phyloP scores from a whole-genome alignment of 2,113 vertebrate genomes.

The Jacana jacana region DNA sequence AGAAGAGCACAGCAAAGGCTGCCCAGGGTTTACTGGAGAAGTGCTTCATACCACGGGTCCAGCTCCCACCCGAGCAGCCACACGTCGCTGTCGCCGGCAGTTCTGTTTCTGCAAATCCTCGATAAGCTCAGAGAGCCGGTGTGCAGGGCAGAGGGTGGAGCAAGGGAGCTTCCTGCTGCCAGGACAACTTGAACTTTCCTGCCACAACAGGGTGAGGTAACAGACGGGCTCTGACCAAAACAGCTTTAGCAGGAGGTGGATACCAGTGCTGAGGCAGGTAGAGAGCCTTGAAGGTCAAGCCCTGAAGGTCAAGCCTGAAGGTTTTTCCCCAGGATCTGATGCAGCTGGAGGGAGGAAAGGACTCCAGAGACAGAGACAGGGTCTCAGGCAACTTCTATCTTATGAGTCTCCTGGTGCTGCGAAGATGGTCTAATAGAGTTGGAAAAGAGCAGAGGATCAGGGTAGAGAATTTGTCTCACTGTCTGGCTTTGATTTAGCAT shows the following conservation, averaged over 20 bases:
- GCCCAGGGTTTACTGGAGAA: not conserved
- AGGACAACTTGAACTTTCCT: constrained; percentile 34
- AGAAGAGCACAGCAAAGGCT: constrained; percentile 22
- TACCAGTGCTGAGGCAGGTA: not conserved
- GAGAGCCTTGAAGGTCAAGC: not conserved
- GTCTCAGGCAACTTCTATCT: not conserved
- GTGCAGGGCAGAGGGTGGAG: constrained; percentile 70
- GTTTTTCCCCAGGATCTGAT: not conserved
- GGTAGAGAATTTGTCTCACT: not conserved
- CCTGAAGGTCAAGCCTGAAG: not conserved
- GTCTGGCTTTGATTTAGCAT: not conserved
- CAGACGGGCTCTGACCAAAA: not conserved
- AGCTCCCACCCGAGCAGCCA: accelerated
- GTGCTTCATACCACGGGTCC: not conserved
- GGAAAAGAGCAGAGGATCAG: not conserved
- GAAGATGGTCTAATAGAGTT: not conserved
- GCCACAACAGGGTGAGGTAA: not conserved
- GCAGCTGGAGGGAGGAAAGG: not conserved
- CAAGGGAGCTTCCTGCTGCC: constrained; percentile 46
- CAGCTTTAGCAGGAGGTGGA: not conserved
- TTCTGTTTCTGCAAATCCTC: not conserved
- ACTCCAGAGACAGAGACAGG: not conserved
- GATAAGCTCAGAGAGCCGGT: not conserved
- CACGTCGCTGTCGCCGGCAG: accelerated
- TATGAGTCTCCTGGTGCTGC: not conserved